Percentiles rank a stretch among this genome's conserved stretches.
Evolutionary conservation across 53 echinoderm and acorn worm genomes (phyloP).

Genomic region (Paracentrotus lividus): DNA sequence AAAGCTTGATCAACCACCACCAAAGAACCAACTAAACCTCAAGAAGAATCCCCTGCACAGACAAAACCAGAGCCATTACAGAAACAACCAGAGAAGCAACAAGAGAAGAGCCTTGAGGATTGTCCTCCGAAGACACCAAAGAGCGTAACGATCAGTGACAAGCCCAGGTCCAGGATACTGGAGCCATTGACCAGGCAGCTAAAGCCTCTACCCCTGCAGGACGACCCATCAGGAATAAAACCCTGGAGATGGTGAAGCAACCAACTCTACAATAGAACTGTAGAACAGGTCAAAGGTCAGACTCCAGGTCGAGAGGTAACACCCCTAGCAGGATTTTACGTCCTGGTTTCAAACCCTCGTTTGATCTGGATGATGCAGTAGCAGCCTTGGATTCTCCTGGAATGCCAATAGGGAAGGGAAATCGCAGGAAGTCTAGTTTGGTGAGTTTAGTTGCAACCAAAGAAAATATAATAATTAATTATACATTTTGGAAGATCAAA

Average conservation of each 20-base stretch:
- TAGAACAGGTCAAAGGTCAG: constrained; percentile 62
- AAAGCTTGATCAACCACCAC: background rate
- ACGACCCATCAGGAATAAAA: background rate
- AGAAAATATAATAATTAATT: no score
- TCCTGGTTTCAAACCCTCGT: constrained; percentile 81
- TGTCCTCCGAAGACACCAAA: constrained; percentile 35
- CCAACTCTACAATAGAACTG: constrained; percentile 65
- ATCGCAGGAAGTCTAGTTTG: constrained; percentile 88
- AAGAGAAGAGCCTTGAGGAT: background rate
- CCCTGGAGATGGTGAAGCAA: constrained; percentile 34
- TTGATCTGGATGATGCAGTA: constrained; percentile 83
- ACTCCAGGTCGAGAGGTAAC: constrained; percentile 29
- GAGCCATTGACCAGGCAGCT: background rate
- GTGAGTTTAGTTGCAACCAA: constrained; percentile 73
- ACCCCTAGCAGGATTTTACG: constrained; percentile 83
- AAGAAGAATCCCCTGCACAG: background rate
- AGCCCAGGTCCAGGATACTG: background rate
- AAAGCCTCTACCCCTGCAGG: constrained; percentile 2
- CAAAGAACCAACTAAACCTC: background rate
- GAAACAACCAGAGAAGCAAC: background rate
- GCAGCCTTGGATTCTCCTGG: constrained; percentile 85
- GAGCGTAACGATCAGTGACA: constrained; percentile 42
- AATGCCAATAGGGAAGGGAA: constrained; percentile 64
- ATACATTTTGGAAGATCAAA: background rate
- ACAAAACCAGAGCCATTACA: background rate